Percentiles rank a stretch among this genome's conserved stretches.
Conservation (phyloP, 1,140 invertebrate species). For the Carcinoscorpius rotundicauda region DNA sequence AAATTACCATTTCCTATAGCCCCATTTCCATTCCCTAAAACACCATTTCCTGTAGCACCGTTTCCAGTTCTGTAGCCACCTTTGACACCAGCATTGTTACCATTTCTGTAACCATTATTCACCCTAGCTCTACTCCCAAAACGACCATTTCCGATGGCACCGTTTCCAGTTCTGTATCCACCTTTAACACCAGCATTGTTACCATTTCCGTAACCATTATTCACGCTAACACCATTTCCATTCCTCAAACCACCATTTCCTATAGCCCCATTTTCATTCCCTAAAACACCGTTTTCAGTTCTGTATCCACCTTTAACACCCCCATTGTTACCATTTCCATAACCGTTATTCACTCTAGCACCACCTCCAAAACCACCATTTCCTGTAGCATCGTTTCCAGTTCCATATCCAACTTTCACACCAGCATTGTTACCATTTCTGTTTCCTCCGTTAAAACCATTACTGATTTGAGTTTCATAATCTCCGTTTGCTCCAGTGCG, state of each 20-base stretch:
- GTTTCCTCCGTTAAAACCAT: background rate
- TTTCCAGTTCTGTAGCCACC: background rate
- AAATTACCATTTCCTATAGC: background rate
- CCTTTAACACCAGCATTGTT: background rate
- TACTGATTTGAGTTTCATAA: too few relatives aligned
- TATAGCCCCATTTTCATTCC: background rate
- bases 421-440: background rate
- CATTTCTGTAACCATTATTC: background rate
- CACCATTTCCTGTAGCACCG: background rate
- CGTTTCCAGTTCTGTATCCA: slow-evolving; percentile 1
- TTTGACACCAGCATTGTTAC: background rate
- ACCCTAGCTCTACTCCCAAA: background rate
- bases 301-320: background rate
- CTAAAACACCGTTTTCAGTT: background rate
- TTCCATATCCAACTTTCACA: background rate
- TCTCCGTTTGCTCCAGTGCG: too few relatives aligned
- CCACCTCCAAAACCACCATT: background rate
- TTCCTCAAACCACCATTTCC: background rate
- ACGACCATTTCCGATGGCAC: background rate
- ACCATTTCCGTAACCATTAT: background rate
- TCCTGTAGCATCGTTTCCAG: background rate
- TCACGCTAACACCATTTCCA: background rate
- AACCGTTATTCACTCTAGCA: background rate
- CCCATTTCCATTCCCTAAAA: background rate
- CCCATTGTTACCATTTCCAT: background rate